Conservation (phyloP, 2,888 invertebrate genomes). For the Ectemnius continuus region DNA sequence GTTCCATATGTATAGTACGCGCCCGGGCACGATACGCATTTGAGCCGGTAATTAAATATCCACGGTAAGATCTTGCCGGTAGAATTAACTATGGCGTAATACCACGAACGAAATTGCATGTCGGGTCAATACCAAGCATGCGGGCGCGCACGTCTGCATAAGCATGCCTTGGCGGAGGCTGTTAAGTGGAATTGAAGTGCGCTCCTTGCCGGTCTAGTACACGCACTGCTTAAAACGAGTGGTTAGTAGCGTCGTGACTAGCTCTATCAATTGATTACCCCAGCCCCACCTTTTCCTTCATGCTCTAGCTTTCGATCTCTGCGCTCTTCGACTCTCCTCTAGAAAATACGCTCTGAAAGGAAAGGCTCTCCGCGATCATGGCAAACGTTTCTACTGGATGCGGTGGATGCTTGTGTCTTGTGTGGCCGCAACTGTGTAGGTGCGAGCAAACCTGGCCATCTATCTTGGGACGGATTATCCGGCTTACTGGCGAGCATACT, state of each 20-base stretch:
- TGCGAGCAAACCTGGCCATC: conserved; percentile 37
- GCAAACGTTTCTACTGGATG: neutral
- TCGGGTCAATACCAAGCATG: neutral
- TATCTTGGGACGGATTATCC: conserved; percentile 58
- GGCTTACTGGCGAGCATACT: conserved; percentile 38
- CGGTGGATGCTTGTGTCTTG: conserved; percentile 15
- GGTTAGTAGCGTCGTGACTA: neutral
- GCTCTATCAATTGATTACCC: too few species aligned
- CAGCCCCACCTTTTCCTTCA: too few species aligned
- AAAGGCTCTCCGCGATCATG: neutral
- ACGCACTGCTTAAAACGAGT: conserved; percentile 1
- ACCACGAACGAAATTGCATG: neutral
- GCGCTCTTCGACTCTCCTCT: neutral
- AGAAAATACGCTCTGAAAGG: neutral
- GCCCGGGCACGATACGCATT: neutral
- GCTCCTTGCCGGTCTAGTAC: neutral
- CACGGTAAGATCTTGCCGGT: neutral
- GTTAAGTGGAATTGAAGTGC: neutral
- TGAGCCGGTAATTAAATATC: conserved; percentile 9
- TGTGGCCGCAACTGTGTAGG: neutral
- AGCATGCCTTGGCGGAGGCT: neutral
- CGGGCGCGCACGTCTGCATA: neutral
- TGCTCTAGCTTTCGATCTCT: too few species aligned
- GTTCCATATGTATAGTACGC: too few species aligned
- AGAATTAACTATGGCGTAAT: neutral